Conservation (phyloP, 2,113 vertebrate species). For the Chloropsis cyanopogon region DNA sequence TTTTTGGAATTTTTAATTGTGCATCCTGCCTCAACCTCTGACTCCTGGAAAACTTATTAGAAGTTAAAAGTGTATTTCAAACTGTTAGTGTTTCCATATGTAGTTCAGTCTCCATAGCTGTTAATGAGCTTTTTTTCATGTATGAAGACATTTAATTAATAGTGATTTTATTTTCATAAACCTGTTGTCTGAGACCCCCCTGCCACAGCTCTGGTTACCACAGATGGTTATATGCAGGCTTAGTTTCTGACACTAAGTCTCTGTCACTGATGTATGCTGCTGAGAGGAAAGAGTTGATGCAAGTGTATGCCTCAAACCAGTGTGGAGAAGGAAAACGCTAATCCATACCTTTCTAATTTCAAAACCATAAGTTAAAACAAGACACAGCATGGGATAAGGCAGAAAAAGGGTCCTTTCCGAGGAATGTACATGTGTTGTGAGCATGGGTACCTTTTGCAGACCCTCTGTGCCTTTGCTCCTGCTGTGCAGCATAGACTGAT, state of each 20-base stretch:
- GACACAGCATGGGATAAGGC: not conserved
- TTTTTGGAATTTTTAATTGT: not conserved
- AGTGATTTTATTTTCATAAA: not conserved
- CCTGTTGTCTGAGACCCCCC: not conserved
- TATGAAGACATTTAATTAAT: not conserved
- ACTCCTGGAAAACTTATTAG: not conserved
- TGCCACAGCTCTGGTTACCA: not conserved
- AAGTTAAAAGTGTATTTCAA: not conserved
- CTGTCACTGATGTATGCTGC: not conserved
- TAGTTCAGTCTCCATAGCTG: not conserved
- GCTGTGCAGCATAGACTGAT: not conserved
- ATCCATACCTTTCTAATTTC: not conserved
- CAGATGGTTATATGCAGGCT: not conserved
- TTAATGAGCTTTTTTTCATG: not conserved
- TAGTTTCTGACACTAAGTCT: not conserved
- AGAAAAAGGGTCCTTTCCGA: not conserved
- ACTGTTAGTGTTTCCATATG: not conserved
- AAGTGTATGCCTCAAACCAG: not conserved
- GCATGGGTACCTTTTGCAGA: not conserved
- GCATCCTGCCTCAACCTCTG: not conserved
- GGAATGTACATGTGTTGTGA: not conserved
- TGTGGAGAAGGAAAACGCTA: not conserved
- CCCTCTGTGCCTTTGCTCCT: not conserved
- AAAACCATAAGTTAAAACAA: not conserved
- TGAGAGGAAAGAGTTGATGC: not conserved